These are phyloP conservation scores for Drepana arcuata DNA, from an alignment of 1,140 invertebrate genomes.

Conservation along the genomic window DNA sequence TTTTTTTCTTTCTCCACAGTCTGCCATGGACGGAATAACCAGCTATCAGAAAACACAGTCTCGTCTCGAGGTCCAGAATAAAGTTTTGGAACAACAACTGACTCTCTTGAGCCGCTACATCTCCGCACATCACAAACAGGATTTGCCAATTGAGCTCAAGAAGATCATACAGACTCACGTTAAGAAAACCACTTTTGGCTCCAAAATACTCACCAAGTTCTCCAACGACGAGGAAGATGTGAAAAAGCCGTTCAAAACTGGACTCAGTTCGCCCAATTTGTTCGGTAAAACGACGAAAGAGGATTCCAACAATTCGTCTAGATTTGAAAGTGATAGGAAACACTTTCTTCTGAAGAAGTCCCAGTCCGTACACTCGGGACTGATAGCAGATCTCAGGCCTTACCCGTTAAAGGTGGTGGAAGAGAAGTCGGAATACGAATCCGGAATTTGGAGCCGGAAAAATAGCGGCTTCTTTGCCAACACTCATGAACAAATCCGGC, in stretches of 20 bases:
- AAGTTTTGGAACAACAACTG: constrained; percentile 57
- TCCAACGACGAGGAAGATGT: constrained; percentile 38
- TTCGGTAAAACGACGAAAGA: constrained; percentile 25
- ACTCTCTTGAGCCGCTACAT: constrained; percentile 52
- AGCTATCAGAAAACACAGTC: constrained; percentile 56
- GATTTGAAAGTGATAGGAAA: constrained; percentile 43
- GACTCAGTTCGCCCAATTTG: constrained; percentile 55
- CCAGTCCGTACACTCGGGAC: constrained; percentile 59
- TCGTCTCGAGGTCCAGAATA: constrained; percentile 47
- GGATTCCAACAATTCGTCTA: no score
- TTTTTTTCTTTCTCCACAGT: constrained; percentile 31
- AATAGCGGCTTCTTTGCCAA: constrained; percentile 74
- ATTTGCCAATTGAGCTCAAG: constrained; percentile 53
- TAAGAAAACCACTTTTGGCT: constrained; percentile 56
- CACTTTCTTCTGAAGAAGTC: constrained; percentile 67
- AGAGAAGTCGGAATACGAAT: constrained; percentile 50
- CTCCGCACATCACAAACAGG: constrained; percentile 44
- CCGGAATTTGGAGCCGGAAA: constrained; percentile 32
- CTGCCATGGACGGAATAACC: constrained; percentile 56
- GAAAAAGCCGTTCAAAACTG: constrained; percentile 53
- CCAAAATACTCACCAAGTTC: constrained; percentile 60
- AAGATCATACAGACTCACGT: constrained; percentile 54
- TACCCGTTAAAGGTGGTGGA: constrained; percentile 50
- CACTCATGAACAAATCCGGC: constrained; percentile 77
- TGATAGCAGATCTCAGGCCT: constrained; percentile 38